Conservation (phyloP, 2,113 vertebrate species). For the Apteryx owenii region DNA sequence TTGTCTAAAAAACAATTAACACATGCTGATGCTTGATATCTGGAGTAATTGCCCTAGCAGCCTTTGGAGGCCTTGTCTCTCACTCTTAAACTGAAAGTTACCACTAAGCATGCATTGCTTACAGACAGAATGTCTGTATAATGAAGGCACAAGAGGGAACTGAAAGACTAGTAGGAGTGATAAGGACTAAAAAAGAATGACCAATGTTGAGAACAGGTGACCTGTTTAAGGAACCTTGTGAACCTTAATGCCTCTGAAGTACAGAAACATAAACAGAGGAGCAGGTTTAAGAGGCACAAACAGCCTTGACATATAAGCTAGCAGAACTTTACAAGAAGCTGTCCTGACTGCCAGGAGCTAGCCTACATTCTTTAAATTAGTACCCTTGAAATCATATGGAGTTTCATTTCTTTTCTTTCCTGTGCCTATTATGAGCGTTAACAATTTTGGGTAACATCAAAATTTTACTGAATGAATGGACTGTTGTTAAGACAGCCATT, state of each 20-base stretch:
- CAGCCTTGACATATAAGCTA: background rate
- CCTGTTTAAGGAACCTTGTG: background rate
- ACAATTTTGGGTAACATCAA: background rate
- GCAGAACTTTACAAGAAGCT: background rate
- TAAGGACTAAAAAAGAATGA: background rate
- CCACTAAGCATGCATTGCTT: background rate
- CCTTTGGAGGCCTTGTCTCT: background rate
- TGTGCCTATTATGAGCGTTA: background rate
- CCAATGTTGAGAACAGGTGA: background rate
- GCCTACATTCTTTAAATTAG: no score
- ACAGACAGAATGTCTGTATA: background rate
- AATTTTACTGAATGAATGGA: background rate
- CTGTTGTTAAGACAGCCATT: background rate
- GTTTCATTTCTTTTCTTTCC: background rate
- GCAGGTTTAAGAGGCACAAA: background rate
- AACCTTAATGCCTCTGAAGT: background rate
- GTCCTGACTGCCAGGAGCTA: background rate
- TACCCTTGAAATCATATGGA: background rate
- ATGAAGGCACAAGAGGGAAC: background rate
- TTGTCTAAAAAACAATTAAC: background rate
- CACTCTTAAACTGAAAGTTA: background rate
- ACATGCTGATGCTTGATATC: background rate
- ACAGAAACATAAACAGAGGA: background rate
- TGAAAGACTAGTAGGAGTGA: background rate
- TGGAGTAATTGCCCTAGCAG: background rate